Conservation (phyloP, 53 echinoderm and acorn worm species). For the Hippasteria phrygiana region DNA sequence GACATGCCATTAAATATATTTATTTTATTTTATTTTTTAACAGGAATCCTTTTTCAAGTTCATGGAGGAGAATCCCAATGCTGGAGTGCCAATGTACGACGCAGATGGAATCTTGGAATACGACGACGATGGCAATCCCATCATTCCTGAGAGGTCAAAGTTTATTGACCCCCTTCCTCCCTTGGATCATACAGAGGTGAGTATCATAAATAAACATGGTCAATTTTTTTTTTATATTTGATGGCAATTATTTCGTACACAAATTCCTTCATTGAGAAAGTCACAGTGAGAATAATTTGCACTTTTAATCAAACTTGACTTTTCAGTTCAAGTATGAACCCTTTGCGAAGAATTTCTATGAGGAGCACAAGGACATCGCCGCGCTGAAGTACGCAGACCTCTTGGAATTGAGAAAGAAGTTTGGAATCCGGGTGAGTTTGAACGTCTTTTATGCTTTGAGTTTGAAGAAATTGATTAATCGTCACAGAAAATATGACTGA, state of each 20-base stretch:
- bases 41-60: constrained; percentile 97
- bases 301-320: too few relatives aligned
- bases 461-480: too few relatives aligned
- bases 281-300: too few relatives aligned
- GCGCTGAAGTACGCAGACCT: constrained; percentile 71
- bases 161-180: constrained; percentile 95
- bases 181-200: constrained; percentile 94
- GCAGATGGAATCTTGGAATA: constrained; percentile 93
- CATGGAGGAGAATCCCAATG: constrained; percentile 98
- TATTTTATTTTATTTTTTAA: too few relatives aligned
- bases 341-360: constrained; percentile 95
- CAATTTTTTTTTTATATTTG: too few relatives aligned
- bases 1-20: background rate
- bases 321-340: constrained; percentile 85
- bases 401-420: constrained; percentile 83
- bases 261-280: too few relatives aligned
- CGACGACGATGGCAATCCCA: constrained; percentile 98
- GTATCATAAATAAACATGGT: too few relatives aligned
- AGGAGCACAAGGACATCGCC: constrained; percentile 89
- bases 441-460: background rate
- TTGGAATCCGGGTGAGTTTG: constrained; percentile 86
- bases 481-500: too few relatives aligned
- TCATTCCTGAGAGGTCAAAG: constrained; percentile 92
- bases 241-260: too few relatives aligned
- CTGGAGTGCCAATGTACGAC: constrained; percentile 87